Base-by-base conservation (phyloP, 1,140 invertebrate genomes). In the Saxidomus purpurata region DNA sequence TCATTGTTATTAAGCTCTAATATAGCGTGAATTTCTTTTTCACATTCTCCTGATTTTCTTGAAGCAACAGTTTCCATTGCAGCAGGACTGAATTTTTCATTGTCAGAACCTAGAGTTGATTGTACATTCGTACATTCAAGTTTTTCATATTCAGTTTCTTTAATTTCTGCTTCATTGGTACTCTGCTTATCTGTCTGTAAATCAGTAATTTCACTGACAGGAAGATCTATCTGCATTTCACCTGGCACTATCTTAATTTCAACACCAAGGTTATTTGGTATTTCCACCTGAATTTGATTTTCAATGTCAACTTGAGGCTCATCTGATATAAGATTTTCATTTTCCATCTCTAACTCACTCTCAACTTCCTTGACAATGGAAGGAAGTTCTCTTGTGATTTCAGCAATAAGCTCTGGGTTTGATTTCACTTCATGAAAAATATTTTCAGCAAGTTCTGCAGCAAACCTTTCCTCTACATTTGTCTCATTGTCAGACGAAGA, bases 351-450 rank as follows among this genome's bases (percentile, higher is more conserved):
- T 38, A 77, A 9, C 15, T 38, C 67, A 52, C 25, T 25, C 49
- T 86, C 84, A 59, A 80, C 52, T 69, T 87, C 74, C 40, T 71
- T 47, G 0, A 76, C 55, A 76, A 82, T 71, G 38, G 63, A 71
- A 59, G 49, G 63, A 38, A 74, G 43, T 8, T 89, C 36, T 15
- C 59, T 47, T 36, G 82, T 55, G 22, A 74, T 74, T 74, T 55
- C 61, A 40, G 49, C 61, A 38, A 89, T 31, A 13, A 89, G 15
- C 19, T 38, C 87, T 22, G 87, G 87, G 71, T 89, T 55, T n/a
- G 43, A 40, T 34, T 87, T 19, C 1, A 87, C 43, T 40, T 87
- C 85, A 36, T 40, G 55, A 49, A 87, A 67, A 76, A 87, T 67
- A 36, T 63, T 61, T 61, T 79, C 36, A 2, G 80, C 85, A 38